These are phyloP conservation scores for Illadopsis cleaveri DNA, from an alignment of 2,113 vertebrate species.

Conservation along the genomic window DNA sequence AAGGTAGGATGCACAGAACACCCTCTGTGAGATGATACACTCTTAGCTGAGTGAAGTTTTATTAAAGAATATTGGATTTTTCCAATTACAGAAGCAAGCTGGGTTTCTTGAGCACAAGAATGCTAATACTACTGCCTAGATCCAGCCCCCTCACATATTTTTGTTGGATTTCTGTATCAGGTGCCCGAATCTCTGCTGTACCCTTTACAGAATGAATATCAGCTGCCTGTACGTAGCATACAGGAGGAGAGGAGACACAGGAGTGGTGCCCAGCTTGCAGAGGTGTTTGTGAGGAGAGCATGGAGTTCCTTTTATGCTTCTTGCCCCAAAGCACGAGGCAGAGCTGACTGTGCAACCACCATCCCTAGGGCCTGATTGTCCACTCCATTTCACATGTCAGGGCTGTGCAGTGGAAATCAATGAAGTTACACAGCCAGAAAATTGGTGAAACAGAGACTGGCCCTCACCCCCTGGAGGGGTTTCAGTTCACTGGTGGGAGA, in stretches of 20 bases:
- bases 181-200: background rate
- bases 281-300: background rate
- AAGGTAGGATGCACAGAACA: background rate
- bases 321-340: fast-evolving
- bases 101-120: background rate
- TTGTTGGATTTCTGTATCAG: background rate
- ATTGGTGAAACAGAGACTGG: conserved; percentile 4
- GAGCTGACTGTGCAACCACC: background rate
- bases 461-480: background rate
- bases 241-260: background rate
- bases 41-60: background rate
- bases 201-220: background rate
- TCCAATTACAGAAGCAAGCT: background rate
- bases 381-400: background rate
- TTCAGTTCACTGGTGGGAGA: background rate
- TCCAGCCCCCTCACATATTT: fast-evolving
- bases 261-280: background rate
- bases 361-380: background rate
- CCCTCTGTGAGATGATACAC: background rate
- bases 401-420: background rate
- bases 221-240: background rate
- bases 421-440: conserved; percentile 33
- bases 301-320: fast-evolving
- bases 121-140: background rate
- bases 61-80: background rate